These are phyloP conservation scores for Podarcis raffonei DNA, from an alignment of 2,113 vertebrate genomes.

Conservation along the genomic window DNA sequence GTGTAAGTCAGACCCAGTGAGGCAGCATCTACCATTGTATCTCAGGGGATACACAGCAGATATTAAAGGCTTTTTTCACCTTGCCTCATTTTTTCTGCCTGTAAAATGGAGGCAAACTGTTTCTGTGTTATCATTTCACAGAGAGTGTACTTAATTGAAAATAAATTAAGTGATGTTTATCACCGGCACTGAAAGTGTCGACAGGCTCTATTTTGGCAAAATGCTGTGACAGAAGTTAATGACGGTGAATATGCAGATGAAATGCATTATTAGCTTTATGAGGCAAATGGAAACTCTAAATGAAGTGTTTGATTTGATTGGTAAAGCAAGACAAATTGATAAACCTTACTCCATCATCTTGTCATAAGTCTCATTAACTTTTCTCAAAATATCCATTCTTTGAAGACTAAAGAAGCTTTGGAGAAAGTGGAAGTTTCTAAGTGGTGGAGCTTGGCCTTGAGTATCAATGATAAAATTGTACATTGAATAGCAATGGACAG, in stretches of 20 bases:
- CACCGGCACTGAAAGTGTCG: neutral
- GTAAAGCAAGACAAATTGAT: slow-evolving; percentile 37
- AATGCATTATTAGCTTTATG: slow-evolving; percentile 42
- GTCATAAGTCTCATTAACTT: slow-evolving; percentile 36
- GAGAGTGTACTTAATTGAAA: neutral
- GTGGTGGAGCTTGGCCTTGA: neutral
- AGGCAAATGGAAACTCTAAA: slow-evolving; percentile 27
- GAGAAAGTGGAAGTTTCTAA: neutral
- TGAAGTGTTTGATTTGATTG: slow-evolving; percentile 29
- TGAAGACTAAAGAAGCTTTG: neutral
- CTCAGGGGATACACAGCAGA: neutral
- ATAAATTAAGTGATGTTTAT: slow-evolving; percentile 19
- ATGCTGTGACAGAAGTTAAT: slow-evolving; percentile 25
- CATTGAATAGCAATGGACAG: neutral
- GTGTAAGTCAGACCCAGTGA: neutral
- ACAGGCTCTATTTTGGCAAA: slow-evolving; percentile 1
- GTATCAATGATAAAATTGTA: neutral
- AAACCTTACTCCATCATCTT: slow-evolving; percentile 25
- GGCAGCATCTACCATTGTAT: neutral
- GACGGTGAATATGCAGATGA: slow-evolving; percentile 27
- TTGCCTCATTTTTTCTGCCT: slow-evolving; percentile 2
- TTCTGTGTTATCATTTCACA: neutral
- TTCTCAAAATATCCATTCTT: neutral
- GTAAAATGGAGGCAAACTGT: slow-evolving; percentile 6
- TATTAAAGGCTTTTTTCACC: neutral